Base-by-base conservation (phyloP, 2,888 invertebrate genomes). In the Apodemia hepburni region DNA sequence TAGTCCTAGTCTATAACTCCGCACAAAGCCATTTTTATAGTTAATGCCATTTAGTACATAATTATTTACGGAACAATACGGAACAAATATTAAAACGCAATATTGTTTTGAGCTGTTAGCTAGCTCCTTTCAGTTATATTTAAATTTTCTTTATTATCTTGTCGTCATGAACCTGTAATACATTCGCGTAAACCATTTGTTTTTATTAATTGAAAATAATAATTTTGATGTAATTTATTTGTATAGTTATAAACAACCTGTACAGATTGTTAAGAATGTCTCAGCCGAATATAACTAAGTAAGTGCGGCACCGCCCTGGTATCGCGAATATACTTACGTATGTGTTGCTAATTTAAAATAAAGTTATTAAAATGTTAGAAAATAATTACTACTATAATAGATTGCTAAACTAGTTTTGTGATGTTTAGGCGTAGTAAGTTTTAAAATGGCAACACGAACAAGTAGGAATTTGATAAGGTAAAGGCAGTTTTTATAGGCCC, bases 211-310 rank as follows among this genome's bases (percentile, higher is more conserved):
- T 80, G 78, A 78, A 76, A 78, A 77, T 75, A 83, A 84, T 84
- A 85, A 81, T 85, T 84, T 84, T 81, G 68, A 75, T 76, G 76
- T 90, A 87, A 89, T 86, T 89, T 89, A 86, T 89, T 89, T 82
- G 78, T 86, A 76, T 85, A 81, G 80, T 80, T 15, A 29, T 80
- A 75, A 70, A 68, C 62, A 65, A 73, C 70, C 69, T 78, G 76
- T 79, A 77, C 75, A 76, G 75, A 69, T 70, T 70, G 66, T 72
- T 72, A 71, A 64, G 65, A 68, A 64, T 67, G 8, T 57, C 6
- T 12, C 27, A 29, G 54, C 54, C 54, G 29, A 57, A 27, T 57
- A 15, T 54, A 54, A 27, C 18, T 54, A 15, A 11, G 15, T 27
- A 57, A 8, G 57, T 57, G 29, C 29, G 57, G 29, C 27, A 57